A percentile compares a stretch with the other conserved stretches of the same genome.
phyloP scores from a whole-genome alignment of 2,888 invertebrate genomes.

The Polymixis lichenea region DNA sequence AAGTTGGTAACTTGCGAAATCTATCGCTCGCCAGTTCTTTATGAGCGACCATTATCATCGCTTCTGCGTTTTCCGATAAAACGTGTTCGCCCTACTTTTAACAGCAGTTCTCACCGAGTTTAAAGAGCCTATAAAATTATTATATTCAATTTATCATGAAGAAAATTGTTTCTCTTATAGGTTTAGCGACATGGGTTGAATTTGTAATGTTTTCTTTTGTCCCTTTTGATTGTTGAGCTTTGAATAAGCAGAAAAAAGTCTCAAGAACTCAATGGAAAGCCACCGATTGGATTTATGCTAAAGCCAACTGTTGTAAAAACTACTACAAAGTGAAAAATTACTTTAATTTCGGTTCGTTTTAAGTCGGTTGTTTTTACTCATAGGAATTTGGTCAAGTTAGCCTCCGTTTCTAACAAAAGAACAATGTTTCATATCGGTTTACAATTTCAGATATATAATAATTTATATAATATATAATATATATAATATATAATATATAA shows the following conservation, averaged over 20 bases:
- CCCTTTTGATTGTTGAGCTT: constrained; percentile 12
- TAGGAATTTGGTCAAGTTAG: too few relatives aligned
- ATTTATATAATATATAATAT: too few relatives aligned
- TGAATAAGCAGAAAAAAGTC: background rate
- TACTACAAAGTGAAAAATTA: too few relatives aligned
- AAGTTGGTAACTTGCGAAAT: constrained; percentile 89
- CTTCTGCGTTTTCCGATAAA: constrained; percentile 87
- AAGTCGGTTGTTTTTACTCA: too few relatives aligned
- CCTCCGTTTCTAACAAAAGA: too few relatives aligned
- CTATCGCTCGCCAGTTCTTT: constrained; percentile 88
- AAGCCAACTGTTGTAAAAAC: too few relatives aligned
- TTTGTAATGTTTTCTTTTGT: constrained; percentile 27
- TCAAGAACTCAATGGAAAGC: background rate
- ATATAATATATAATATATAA: too few relatives aligned
- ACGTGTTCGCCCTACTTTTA: constrained; percentile 87
- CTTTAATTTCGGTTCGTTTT: too few relatives aligned
- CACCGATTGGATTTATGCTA: too few relatives aligned
- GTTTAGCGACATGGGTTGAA: constrained; percentile 49
- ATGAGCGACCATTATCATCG: constrained; percentile 89
- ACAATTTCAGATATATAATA: too few relatives aligned
- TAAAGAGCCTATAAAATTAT: constrained; percentile 84
- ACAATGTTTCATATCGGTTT: too few relatives aligned
- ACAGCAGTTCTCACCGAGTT: constrained; percentile 83
- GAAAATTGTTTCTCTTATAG: constrained; percentile 67
- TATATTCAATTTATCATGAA: constrained; percentile 81